A percentile compares a stretch with the other conserved stretches of the same genome.
These are phyloP conservation scores for Aspidiotus destructor DNA, from an alignment of 2,888 invertebrate species.

Conservation along the genomic window DNA sequence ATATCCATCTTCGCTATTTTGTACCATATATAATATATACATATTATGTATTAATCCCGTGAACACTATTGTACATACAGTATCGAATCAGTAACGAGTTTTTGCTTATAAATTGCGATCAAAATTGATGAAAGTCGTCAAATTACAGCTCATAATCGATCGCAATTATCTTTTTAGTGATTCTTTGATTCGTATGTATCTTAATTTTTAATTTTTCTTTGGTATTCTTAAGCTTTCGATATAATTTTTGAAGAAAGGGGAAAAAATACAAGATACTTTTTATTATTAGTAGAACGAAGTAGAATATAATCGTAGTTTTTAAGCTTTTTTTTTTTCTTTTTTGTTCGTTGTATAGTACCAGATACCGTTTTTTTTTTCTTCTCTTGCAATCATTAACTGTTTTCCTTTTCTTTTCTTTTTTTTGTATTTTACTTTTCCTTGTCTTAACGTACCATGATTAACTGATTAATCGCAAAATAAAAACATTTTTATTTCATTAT, in stretches of 20 bases:
- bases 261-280: constrained; percentile 7
- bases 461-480: constrained; percentile 18
- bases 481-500: constrained; percentile 31
- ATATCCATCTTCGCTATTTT: constrained; percentile 4
- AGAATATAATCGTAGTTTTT: constrained; percentile 28
- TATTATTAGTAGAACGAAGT: constrained; percentile 32
- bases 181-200: constrained; percentile 15
- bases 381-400: constrained; percentile 28
- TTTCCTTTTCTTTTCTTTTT: constrained; percentile 21
- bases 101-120: background rate
- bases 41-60: background rate
- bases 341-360: constrained; percentile 29
- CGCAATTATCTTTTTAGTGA: constrained; percentile 26
- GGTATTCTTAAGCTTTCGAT: constrained; percentile 26
- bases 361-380: constrained; percentile 22
- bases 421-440: constrained; percentile 20
- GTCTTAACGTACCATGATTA: constrained; percentile 25
- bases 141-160: constrained; percentile 19
- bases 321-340: constrained; percentile 21
- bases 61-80: background rate
- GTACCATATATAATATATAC: background rate
- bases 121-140: background rate
- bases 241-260: background rate
- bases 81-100: background rate
- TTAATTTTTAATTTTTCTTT: constrained; percentile 26